Base-by-base conservation (phyloP, 1,140 invertebrate genomes). In the Drosophila ogumai region DNA sequence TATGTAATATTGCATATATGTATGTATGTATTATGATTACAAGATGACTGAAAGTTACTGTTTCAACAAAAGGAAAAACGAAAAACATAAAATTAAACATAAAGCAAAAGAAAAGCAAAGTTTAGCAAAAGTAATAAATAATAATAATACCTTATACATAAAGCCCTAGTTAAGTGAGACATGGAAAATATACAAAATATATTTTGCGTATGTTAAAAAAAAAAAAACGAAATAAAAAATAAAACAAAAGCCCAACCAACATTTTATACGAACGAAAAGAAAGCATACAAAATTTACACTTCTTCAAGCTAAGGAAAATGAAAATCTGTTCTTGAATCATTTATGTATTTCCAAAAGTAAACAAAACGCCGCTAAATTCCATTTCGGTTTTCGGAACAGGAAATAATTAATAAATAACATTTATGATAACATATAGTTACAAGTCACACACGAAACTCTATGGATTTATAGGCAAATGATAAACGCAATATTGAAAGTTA, bases 31-130 rank as follows among this genome's bases (percentile, higher is more conserved):
- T 87, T 87, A 87, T 88, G 71, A 82, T 88, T 88, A 88, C 80
- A 87, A 85, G 81, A 88, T 79, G 85, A 88, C 85, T 88, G 85
- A 90, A 88, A 85, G 85, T 88, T 88, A 88, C 85, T 88, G 85
- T 87, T 87, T 87, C 85, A 88, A 90, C 74, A 76, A 74, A 28
- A 15, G 19, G 28, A 55, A 56, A 56, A 82, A 79, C 52, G 44
- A 68, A 74, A 74, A 64, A 59, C 19, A 43, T 47, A 52, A 61
- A 49, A 44, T 36, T 54, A 54, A 54, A 54, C 50, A 22, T 38
- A 38, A 38, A 57, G 22, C 40, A 40, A 82, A 75, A 71, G 49
- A 31, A 76, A 64, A 72, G 38, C 25, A 65, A 73, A 52, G 69
- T 74, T 66, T 75, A 86, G 79, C 64, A 86, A 78, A 86, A 65